Percentiles rank a stretch among this genome's conserved stretches.
Conservation (phyloP, 2,797 vertebrate species). For the Pseudochirops corinnae region DNA sequence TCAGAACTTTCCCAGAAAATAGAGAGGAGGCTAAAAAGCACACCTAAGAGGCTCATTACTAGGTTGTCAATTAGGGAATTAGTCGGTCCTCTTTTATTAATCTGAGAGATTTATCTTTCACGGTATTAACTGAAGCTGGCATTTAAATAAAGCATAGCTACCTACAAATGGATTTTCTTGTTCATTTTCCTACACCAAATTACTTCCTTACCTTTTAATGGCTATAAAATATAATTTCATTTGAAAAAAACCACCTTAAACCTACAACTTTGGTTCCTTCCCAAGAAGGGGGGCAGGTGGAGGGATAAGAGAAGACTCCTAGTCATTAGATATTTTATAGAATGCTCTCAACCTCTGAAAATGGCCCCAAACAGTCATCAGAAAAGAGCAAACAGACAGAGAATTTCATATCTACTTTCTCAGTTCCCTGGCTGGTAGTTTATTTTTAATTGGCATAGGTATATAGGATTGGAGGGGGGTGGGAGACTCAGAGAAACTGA, state of each 20-base stretch:
- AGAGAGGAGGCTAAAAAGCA: constrained; percentile 12
- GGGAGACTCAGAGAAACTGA: constrained; percentile 40
- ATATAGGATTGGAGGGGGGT: not conserved
- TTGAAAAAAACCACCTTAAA: not conserved
- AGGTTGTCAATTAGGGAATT: constrained; percentile 37
- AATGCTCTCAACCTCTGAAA: constrained; percentile 53
- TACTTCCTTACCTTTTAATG: not conserved
- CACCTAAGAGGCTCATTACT: not conserved
- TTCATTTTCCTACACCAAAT: constrained; percentile 49
- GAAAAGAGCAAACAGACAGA: constrained; percentile 53
- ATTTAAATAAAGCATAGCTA: not conserved
- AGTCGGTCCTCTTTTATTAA: constrained; percentile 15
- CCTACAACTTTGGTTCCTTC: not conserved
- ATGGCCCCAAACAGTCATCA: constrained; percentile 39
- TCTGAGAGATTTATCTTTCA: constrained; percentile 15
- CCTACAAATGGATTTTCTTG: constrained; percentile 16
- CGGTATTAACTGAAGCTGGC: constrained; percentile 6
- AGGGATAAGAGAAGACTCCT: not conserved
- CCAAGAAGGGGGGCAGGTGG: not conserved
- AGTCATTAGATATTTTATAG: constrained; percentile 39
- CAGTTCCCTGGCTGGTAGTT: constrained; percentile 33
- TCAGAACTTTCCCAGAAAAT: constrained; percentile 29
- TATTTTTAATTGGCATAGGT: constrained; percentile 72
- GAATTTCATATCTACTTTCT: constrained; percentile 62
- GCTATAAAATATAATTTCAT: constrained; percentile 34